Evolutionary conservation across 2,797 vertebrate species (phyloP).

Genomic region (Capromys pilorides): DNA sequence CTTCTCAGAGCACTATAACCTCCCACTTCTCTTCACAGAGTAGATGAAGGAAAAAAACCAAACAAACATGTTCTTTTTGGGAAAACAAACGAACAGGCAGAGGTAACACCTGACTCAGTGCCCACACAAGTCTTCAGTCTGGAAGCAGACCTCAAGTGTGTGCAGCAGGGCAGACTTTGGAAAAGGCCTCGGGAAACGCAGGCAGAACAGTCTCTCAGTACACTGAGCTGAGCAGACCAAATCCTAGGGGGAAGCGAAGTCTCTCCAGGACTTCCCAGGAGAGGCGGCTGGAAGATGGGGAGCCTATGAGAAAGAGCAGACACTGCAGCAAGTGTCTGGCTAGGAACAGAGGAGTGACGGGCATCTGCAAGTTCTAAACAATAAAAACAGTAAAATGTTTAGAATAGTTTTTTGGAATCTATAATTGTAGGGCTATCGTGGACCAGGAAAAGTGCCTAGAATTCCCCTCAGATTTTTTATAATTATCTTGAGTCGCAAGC

Average conservation of each 20-base stretch:
- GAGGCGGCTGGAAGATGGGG: conserved; percentile 43
- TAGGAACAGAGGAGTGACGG: conserved; percentile 48
- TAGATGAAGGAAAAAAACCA: conserved; percentile 49
- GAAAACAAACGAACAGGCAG: background rate
- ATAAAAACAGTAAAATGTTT: background rate
- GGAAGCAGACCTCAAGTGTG: conserved; percentile 25
- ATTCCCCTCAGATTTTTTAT: background rate
- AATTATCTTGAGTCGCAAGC: background rate
- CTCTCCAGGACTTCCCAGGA: conserved; percentile 37
- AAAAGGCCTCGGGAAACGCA: conserved; percentile 62
- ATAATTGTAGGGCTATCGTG: background rate
- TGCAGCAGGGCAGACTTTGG: background rate
- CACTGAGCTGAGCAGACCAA: conserved; percentile 48
- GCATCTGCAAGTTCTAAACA: background rate
- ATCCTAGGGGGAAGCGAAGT: conserved; percentile 40
- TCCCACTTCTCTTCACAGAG: background rate
- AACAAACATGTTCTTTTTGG: conserved; percentile 53
- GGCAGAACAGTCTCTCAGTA: conserved; percentile 54
- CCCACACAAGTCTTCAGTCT: background rate
- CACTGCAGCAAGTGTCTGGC: conserved; percentile 56
- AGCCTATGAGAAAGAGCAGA: conserved; percentile 71
- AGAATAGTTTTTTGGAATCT: background rate
- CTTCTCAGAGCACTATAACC: background rate
- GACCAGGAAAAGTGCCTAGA: background rate
- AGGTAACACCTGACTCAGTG: conserved; percentile 35